These are phyloP conservation scores for Phyllotreta cruciferae DNA, from an alignment of 2,888 invertebrate species.

Conservation along the genomic window DNA sequence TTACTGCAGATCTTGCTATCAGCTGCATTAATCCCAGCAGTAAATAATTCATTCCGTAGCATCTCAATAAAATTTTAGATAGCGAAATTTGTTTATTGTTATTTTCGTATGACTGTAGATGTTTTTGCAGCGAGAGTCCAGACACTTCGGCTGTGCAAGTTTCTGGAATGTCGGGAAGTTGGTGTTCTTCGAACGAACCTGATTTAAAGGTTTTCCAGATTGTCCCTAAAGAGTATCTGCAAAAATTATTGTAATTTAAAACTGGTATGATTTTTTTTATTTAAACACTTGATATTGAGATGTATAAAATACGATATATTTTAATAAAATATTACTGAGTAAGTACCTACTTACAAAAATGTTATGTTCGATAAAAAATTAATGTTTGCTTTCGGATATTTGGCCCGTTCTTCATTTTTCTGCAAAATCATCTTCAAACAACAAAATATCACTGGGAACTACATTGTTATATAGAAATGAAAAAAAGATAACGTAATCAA, in stretches of 20 bases:
- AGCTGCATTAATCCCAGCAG: conserved; percentile 43
- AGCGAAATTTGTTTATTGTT: conserved; percentile 38
- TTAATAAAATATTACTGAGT: conserved; percentile 3
- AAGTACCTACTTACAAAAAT: conserved; percentile 40
- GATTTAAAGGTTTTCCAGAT: conserved; percentile 67
- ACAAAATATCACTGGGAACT: too few relatives aligned
- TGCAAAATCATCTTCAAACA: too few relatives aligned
- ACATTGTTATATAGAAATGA: too few relatives aligned
- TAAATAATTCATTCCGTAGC: conserved; percentile 46
- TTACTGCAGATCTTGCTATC: conserved; percentile 39
- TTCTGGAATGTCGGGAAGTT: conserved; percentile 65
- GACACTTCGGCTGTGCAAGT: conserved; percentile 50
- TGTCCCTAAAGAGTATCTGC: conserved; percentile 71
- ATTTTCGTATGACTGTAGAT: conserved; percentile 43
- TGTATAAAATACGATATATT: not conserved
- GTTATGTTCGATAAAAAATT: conserved; percentile 37
- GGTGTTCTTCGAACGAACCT: conserved; percentile 68
- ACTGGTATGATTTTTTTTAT: not conserved
- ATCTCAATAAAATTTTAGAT: conserved; percentile 42
- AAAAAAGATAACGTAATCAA: too few relatives aligned
- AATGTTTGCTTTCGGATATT: conserved; percentile 37
- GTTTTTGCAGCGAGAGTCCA: conserved; percentile 49
- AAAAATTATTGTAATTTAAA: conserved; percentile 40
- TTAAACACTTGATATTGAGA: not conserved
- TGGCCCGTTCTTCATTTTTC: not conserved